Percentiles rank a stretch among this genome's conserved stretches.
These are phyloP conservation scores for Bactericera cockerelli DNA, from an alignment of 1,140 invertebrate genomes.

Conservation along the genomic window DNA sequence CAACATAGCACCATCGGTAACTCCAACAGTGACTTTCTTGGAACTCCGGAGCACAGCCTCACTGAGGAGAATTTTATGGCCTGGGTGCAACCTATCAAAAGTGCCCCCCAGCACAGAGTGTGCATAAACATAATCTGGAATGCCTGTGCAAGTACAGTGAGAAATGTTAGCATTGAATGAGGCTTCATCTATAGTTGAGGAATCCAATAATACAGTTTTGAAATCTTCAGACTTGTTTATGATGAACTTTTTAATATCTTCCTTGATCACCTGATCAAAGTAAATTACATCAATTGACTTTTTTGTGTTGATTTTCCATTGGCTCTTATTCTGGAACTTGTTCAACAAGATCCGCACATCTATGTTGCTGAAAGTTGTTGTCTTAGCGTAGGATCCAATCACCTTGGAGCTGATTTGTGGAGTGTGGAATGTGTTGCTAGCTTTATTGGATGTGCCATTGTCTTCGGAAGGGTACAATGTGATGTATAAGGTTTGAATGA, in stretches of 20 bases:
- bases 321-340: conserved; percentile 30
- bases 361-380: conserved; percentile 26
- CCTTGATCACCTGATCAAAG: conserved; percentile 34
- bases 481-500: conserved; percentile 14
- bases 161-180: conserved; percentile 24
- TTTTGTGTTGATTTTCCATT: conserved; percentile 34
- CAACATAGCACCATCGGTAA: conserved; percentile 80
- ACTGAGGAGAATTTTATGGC: conserved; percentile 85
- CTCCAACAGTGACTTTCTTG: conserved; percentile 71
- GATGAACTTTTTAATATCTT: conserved; percentile 29
- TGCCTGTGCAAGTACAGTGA: conserved; percentile 24
- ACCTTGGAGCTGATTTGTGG: conserved; percentile 26
- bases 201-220: conserved; percentile 23
- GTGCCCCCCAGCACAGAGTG: conserved; percentile 70
- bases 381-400: conserved; percentile 29
- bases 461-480: not conserved
- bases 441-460: not conserved
- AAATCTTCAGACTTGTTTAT: conserved; percentile 31
- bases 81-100: conserved; percentile 85
- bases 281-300: conserved; percentile 43
- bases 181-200: not conserved
- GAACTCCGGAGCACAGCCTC: conserved; percentile 60
- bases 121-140: conserved; percentile 48
- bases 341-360: conserved; percentile 45
- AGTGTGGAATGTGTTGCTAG: conserved; percentile 14